Base-by-base conservation (phyloP, 2,113 vertebrate species). In the Siphamia tubifer region DNA sequence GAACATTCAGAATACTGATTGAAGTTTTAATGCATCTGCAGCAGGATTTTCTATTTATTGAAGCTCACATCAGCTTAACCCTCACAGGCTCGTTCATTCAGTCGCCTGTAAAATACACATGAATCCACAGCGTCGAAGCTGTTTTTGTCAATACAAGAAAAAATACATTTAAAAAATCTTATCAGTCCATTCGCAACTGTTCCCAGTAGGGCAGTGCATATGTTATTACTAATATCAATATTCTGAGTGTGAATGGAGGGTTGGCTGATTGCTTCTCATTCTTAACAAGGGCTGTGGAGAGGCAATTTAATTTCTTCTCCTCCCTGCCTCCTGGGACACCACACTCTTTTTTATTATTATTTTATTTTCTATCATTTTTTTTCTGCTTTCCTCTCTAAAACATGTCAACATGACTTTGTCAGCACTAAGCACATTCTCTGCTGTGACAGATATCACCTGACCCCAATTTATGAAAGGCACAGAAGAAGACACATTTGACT, bases 391-490 rank as follows among this genome's bases (percentile, higher is more conserved):
- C 75, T 79, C 83, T 78, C 62, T 48, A 75, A 83, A 82, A 86
- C 87, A 76, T 82, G 83, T 89, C 84, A 88, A 85, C 83, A 83
- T 12, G 81, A 88, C 86, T 84, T 85, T 74, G 84, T 85, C 71
- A 84, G 82, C 84, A 74, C 66, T 74, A 69, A 86, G 81, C 72
- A 76, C 66, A 81, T 77, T 77, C 79, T 79, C 71, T 77, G 69
- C 77, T 58, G 79, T 81, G 82, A 85, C 85, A 83, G 87, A 86
- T 85, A 85, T 81, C 83, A 90, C 76, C 78, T 90, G 88, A 91
- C 89, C 88, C 77, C 90, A 92, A 91, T 92, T 88, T 91, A 85
- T 64, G 57, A 77, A 66, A 83, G 84, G 61, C 74, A 43, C 42
- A 35, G 69, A 69, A 54, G 69, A n/a, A 78, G 81, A 79, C 53